Evolutionary conservation across 1,140 invertebrate species (phyloP).

Genomic region (Drosophila paulistorum): DNA sequence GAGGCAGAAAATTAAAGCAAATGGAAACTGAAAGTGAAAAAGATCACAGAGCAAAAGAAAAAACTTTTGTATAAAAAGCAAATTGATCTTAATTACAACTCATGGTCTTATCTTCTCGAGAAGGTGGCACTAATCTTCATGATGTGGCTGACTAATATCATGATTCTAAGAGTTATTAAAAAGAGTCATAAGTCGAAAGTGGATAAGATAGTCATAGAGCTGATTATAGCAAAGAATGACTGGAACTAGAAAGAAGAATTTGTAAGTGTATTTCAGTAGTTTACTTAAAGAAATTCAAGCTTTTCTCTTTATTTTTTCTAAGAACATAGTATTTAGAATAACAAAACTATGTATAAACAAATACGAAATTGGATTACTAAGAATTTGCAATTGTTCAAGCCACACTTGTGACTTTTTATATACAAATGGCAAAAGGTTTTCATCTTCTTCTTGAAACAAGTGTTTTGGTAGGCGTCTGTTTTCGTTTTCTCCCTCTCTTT

Average conservation of each 20-base stretch:
- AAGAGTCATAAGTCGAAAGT: neutral
- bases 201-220: neutral
- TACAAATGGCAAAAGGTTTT: too few relatives aligned
- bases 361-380: too few relatives aligned
- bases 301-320: too few relatives aligned
- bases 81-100: neutral
- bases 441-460: neutral
- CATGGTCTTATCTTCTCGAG: neutral
- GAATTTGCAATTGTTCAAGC: too few relatives aligned
- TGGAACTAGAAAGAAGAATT: too few relatives aligned
- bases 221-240: neutral
- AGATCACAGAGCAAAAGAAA: neutral
- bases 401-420: too few relatives aligned
- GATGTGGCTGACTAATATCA: neutral
- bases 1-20: conserved; percentile 15
- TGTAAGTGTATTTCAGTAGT: too few relatives aligned
- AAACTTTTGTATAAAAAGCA: too few relatives aligned
- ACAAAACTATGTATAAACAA: too few relatives aligned
- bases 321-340: too few relatives aligned
- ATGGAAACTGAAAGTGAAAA: conserved; percentile 26
- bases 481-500: conserved; percentile 12
- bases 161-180: neutral
- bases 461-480: conserved; percentile 4
- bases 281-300: too few relatives aligned
- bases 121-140: neutral